Conservation (phyloP, 1,140 invertebrate genomes). For the Drosophila erecta region DNA sequence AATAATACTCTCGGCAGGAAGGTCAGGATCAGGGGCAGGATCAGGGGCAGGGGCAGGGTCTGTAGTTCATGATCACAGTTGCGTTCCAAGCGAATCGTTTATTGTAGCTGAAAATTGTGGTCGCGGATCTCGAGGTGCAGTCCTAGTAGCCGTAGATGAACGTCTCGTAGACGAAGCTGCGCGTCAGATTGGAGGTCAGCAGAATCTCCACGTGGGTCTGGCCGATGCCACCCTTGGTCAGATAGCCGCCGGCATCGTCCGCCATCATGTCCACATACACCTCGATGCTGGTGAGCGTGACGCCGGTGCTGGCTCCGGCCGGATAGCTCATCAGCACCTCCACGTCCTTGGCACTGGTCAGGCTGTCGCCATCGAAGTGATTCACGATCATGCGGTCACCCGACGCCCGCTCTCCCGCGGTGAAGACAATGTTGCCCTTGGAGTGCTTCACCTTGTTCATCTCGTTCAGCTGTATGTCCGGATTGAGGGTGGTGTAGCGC, state of each 20-base stretch:
- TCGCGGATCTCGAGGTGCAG: neutral
- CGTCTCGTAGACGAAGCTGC: slow-evolving; percentile 67
- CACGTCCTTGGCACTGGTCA: slow-evolving; percentile 56
- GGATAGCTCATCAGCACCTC: slow-evolving; percentile 69
- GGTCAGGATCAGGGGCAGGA: neutral
- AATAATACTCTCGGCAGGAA: slow-evolving; percentile 33
- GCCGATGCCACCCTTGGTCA: slow-evolving; percentile 65
- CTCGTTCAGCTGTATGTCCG: slow-evolving; percentile 29
- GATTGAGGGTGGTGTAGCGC: slow-evolving; percentile 47
- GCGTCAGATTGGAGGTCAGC: slow-evolving; percentile 58
- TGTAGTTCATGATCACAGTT: slow-evolving; percentile 65
- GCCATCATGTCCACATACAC: slow-evolving; percentile 70
- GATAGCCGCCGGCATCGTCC: slow-evolving; percentile 59
- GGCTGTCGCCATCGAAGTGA: slow-evolving; percentile 64
- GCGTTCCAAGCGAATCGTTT: slow-evolving; percentile 58
- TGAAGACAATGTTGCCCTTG: slow-evolving; percentile 75
- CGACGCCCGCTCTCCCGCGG: slow-evolving; percentile 51
- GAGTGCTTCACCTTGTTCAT: slow-evolving; percentile 68
- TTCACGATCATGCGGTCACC: slow-evolving; percentile 68
- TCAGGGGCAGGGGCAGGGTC: neutral
- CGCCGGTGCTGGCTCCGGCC: slow-evolving; percentile 23
- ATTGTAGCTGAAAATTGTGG: slow-evolving; percentile 32
- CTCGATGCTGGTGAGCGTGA: slow-evolving; percentile 65
- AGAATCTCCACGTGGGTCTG: slow-evolving; percentile 55
- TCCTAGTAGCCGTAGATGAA: slow-evolving; percentile 77